Percentiles rank a stretch among this genome's conserved stretches.
Conservation (phyloP, 2,888 invertebrate genomes). For the Drosophila neotestacea region DNA sequence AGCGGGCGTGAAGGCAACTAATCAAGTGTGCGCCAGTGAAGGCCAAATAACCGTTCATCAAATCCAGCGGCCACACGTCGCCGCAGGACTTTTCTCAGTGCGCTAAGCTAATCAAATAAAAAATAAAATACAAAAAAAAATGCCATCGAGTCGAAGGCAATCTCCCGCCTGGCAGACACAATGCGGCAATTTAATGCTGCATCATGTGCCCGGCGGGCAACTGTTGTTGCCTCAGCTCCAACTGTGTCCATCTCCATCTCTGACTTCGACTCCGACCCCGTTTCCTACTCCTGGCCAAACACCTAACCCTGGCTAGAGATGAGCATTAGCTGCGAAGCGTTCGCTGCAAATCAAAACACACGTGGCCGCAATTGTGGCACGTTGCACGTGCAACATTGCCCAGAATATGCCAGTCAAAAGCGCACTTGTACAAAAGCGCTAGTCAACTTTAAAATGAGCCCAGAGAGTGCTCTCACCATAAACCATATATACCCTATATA, state of each 20-base stretch:
- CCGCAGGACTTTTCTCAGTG: conserved; percentile 73
- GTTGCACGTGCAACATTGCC: conserved; percentile 76
- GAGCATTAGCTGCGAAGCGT: conserved; percentile 62
- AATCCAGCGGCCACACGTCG: conserved; percentile 79
- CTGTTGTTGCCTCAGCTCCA: conserved; percentile 32
- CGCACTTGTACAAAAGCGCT: conserved; percentile 63
- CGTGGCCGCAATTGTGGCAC: conserved; percentile 85
- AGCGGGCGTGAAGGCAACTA: conserved; percentile 63
- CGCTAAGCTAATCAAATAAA: conserved; percentile 81
- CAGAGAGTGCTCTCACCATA: conserved; percentile 6
- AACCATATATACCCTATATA: neutral
- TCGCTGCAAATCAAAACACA: conserved; percentile 86
- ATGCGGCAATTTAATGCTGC: conserved; percentile 85
- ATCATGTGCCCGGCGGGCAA: conserved; percentile 81
- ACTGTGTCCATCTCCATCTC: conserved; percentile 29
- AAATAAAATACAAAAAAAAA: conserved; percentile 25
- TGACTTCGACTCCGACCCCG: neutral
- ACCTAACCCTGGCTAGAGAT: conserved; percentile 18
- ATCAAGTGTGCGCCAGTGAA: conserved; percentile 66
- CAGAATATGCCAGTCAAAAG: conserved; percentile 73
- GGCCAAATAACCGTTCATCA: conserved; percentile 72
- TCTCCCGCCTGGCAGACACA: conserved; percentile 72
- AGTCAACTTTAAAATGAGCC: conserved; percentile 62
- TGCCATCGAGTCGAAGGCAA: conserved; percentile 40
- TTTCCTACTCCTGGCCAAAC: conserved; percentile 16